Conservation (phyloP, 2,797 vertebrate genomes). For the Anabacerthia variegaticeps region DNA sequence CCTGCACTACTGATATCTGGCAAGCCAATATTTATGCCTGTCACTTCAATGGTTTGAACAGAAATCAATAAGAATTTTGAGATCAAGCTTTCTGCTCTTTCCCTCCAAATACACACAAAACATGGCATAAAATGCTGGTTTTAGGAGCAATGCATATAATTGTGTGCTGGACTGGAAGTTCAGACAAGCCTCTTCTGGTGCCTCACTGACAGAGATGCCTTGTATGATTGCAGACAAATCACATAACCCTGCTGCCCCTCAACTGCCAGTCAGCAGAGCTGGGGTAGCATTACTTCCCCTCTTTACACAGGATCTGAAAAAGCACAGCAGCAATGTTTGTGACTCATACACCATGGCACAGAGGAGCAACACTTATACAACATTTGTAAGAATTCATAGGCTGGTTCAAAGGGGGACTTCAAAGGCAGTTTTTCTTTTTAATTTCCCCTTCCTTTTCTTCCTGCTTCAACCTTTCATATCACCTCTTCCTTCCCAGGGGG, state of each 20-base stretch:
- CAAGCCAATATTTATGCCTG: background rate
- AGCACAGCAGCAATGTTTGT: background rate
- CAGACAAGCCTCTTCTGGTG: background rate
- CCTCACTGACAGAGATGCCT: background rate
- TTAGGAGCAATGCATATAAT: background rate
- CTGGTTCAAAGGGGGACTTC: background rate
- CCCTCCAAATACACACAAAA: background rate
- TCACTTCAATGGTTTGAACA: background rate
- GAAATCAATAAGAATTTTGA: background rate
- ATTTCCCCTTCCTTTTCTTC: background rate
- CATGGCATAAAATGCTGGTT: background rate
- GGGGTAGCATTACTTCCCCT: background rate
- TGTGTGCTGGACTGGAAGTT: background rate
- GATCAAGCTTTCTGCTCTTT: background rate
- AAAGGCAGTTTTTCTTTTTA: background rate
- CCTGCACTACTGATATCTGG: background rate
- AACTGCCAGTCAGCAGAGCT: background rate
- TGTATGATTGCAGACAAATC: background rate
- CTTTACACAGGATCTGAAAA: background rate
- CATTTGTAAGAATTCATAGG: background rate
- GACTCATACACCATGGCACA: background rate
- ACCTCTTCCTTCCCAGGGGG: background rate
- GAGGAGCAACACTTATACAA: background rate
- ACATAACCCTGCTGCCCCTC: background rate
- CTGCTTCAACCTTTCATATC: background rate